Conservation (phyloP, 2,888 invertebrate species). For the Cryptophagus acutangulus region DNA sequence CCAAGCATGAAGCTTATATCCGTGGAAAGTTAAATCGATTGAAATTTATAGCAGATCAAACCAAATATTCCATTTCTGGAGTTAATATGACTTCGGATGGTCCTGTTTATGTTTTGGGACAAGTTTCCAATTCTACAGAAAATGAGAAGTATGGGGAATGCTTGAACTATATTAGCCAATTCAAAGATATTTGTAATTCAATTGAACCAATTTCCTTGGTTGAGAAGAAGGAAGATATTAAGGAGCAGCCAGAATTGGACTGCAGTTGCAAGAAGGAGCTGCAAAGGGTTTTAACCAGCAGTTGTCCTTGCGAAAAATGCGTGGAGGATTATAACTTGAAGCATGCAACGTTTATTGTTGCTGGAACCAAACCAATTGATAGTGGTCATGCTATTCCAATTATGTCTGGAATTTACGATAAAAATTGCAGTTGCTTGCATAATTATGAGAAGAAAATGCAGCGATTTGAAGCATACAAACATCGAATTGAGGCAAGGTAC, state of each 20-base stretch:
- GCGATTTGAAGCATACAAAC: constrained; percentile 27
- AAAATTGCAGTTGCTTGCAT: constrained; percentile 16
- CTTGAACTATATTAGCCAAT: background rate
- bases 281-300: constrained; percentile 14
- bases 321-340: constrained; percentile 19
- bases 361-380: constrained; percentile 25
- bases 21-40: background rate
- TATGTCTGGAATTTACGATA: constrained; percentile 19
- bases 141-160: too few relatives aligned
- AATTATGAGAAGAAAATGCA: constrained; percentile 25
- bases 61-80: constrained; percentile 1
- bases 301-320: constrained; percentile 30
- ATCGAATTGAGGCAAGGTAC: constrained; percentile 22
- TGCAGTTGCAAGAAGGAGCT: constrained; percentile 29
- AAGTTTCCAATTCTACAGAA: too few relatives aligned
- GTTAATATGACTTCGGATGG: background rate
- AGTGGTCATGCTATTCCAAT: constrained; percentile 20
- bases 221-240: background rate
- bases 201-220: background rate
- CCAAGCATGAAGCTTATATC: background rate
- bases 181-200: background rate
- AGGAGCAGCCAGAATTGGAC: background rate
- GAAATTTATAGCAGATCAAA: background rate
- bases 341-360: constrained; percentile 26
- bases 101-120: background rate